phyloP scores from a whole-genome alignment of 2,113 vertebrate species.

The Nematolebias whitei region DNA sequence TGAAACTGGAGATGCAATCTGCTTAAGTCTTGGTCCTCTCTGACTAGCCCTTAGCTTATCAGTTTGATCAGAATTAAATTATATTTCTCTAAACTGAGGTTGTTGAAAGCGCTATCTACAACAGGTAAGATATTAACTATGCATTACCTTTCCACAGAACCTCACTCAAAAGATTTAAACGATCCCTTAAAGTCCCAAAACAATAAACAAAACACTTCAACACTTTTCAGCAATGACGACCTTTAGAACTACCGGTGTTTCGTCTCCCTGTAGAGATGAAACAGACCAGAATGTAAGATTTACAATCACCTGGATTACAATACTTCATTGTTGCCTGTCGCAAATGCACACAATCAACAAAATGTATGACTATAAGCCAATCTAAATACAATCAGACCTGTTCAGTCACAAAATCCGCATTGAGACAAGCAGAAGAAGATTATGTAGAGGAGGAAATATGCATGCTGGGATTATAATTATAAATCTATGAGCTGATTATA shows the following conservation, averaged over 20 bases:
- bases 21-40: no score
- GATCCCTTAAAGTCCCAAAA: background rate
- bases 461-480: conserved; percentile 75
- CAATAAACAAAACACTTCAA: background rate
- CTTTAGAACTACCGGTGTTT: conserved; percentile 23
- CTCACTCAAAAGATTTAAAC: no score
- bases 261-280: conserved; percentile 7
- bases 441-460: conserved; percentile 68
- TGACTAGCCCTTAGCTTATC: no score
- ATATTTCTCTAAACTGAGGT: no score
- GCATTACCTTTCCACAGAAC: no score
- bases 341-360: conserved; percentile 63
- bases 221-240: conserved; percentile 5
- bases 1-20: no score
- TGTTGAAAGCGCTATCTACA: no score
- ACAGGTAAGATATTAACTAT: no score
- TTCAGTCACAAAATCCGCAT: conserved; percentile 43
- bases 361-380: conserved; percentile 35
- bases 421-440: conserved; percentile 55
- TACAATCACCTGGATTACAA: conserved; percentile 48
- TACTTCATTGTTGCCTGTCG: conserved; percentile 16
- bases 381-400: conserved; percentile 53
- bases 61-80: no score
- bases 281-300: conserved; percentile 20
- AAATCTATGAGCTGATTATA: conserved; percentile 78